Percentiles rank a stretch among this genome's conserved stretches.
phyloP scores from a whole-genome alignment of 2,888 invertebrate species.

The Euzophera pinguis region DNA sequence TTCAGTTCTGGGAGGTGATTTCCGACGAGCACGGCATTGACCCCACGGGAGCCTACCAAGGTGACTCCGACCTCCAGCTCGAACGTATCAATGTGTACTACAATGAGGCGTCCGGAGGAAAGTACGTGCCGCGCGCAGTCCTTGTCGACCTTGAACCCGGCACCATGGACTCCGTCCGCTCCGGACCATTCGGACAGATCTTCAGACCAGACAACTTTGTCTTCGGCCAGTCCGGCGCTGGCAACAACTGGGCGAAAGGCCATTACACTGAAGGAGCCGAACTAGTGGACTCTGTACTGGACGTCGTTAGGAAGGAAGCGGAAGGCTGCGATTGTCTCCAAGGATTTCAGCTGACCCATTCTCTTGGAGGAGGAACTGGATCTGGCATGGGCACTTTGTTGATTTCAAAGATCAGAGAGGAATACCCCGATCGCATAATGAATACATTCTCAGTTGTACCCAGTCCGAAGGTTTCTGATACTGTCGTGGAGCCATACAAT shows the following conservation, averaged over 20 bases:
- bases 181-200: constrained; percentile 84
- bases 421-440: constrained; percentile 87
- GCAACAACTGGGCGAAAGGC: constrained; percentile 82
- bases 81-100: constrained; percentile 89
- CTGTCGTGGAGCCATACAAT: constrained; percentile 83
- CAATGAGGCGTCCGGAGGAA: constrained; percentile 82
- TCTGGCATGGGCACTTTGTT: constrained; percentile 87
- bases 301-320: constrained; percentile 79
- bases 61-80: constrained; percentile 85
- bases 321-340: constrained; percentile 85
- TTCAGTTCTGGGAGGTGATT: constrained; percentile 69
- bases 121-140: constrained; percentile 64
- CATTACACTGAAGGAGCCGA: constrained; percentile 85
- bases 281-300: constrained; percentile 80
- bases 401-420: constrained; percentile 85
- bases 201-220: constrained; percentile 88
- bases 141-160: constrained; percentile 65
- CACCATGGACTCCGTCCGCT: constrained; percentile 84
- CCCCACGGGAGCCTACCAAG: constrained; percentile 74
- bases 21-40: constrained; percentile 67
- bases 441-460: constrained; percentile 85
- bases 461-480: constrained; percentile 87
- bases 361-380: constrained; percentile 87
- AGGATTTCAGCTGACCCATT: constrained; percentile 83
- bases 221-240: constrained; percentile 81